Conservation (phyloP, 2,888 invertebrate species). For the Smittia aterrima region DNA sequence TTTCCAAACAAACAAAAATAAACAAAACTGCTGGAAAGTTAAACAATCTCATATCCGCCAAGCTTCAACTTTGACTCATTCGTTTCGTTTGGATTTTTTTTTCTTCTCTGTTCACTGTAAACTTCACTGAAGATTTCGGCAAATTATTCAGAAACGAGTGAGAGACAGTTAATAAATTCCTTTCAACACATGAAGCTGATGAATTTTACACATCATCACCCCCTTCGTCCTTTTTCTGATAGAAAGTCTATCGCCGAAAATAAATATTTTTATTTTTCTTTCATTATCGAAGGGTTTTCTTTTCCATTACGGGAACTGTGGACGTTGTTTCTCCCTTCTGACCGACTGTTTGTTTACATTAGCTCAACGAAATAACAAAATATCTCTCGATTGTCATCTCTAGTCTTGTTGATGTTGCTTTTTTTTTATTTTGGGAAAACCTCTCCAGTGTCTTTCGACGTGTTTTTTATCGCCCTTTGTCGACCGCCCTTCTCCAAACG, state of each 20-base stretch:
- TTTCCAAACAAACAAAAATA: slow-evolving; percentile 8
- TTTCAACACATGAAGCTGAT: neutral
- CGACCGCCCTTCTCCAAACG: neutral
- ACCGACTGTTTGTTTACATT: slow-evolving; percentile 3
- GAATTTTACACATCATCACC: neutral
- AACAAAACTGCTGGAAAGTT: neutral
- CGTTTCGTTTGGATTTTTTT: too few relatives aligned
- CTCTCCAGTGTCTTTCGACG: neutral
- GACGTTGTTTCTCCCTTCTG: neutral
- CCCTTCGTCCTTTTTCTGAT: neutral
- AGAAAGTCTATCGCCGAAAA: neutral
- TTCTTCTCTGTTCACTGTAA: neutral
- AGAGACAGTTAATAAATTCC: too few relatives aligned
- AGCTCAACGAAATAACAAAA: slow-evolving; percentile 1
- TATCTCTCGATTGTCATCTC: slow-evolving; percentile 11
- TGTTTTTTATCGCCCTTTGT: slow-evolving; percentile 2
- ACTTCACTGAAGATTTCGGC: neutral
- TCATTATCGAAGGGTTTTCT: slow-evolving; percentile 14
- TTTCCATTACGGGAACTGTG: neutral
- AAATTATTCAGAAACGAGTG: too few relatives aligned
- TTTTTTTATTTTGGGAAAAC: neutral
- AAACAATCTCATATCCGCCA: slow-evolving; percentile 6
- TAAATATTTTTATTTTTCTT: slow-evolving; percentile 26
- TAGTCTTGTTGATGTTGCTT: neutral
- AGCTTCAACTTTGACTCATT: neutral